phyloP scores from a whole-genome alignment of 1,140 invertebrate genomes.

The Ladona fulva region DNA sequence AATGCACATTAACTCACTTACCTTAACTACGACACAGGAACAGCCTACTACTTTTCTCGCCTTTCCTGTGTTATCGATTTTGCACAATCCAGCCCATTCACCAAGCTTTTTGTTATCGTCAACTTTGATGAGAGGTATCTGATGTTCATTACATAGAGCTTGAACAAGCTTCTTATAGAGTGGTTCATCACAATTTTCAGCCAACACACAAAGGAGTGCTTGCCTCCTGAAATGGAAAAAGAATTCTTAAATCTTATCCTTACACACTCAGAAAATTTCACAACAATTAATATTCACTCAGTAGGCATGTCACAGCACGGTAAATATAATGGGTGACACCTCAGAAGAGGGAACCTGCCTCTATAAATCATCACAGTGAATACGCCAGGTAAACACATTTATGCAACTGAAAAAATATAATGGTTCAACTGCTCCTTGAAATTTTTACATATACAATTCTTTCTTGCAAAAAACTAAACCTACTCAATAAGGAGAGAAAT shows the following conservation, averaged over 20 bases:
- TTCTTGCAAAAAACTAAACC: too few species aligned
- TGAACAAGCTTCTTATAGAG: conserved; percentile 97
- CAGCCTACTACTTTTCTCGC: conserved; percentile 98
- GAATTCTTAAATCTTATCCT: too few species aligned
- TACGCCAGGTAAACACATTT: too few species aligned
- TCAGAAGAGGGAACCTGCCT: conserved; percentile 1
- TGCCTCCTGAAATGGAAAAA: conserved; percentile 58
- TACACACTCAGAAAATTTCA: too few species aligned
- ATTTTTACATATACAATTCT: too few species aligned
- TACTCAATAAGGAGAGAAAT: too few species aligned
- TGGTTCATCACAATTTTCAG: conserved; percentile 96
- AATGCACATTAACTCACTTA: conserved; percentile 31
- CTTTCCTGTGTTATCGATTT: conserved; percentile 98
- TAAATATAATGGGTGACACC: background rate
- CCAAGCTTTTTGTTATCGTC: conserved; percentile 98
- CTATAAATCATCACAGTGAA: background rate
- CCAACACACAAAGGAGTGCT: conserved; percentile 91
- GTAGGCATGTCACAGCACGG: background rate
- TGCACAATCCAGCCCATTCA: conserved; percentile 98
- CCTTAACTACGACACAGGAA: conserved; percentile 95
- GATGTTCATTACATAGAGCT: conserved; percentile 95
- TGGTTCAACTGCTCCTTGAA: too few species aligned
- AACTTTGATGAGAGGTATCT: conserved; percentile 94
- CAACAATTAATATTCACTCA: background rate
- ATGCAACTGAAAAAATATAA: too few species aligned